Base-by-base conservation (phyloP, 1,140 invertebrate genomes). In the Dolichoris vasculosae region DNA sequence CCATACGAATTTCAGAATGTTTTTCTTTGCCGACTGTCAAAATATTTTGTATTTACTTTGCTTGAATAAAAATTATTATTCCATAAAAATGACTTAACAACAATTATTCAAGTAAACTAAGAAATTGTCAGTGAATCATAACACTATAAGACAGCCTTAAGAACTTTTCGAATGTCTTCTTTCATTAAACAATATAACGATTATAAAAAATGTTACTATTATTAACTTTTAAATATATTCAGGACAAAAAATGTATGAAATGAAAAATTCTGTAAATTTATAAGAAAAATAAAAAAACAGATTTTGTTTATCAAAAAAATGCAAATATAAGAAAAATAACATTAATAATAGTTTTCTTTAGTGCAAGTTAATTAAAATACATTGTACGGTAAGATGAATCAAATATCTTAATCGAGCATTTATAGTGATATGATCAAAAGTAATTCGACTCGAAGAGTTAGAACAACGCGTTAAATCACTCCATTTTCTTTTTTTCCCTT, bases 401-500 rank as follows among this genome's bases (percentile, higher is more conserved):
- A 73, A 38, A 73, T 69, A 73, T 73, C 13, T 71, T 79, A 81
- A 55, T 76, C 13, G 23, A 85, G 23, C 26, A 26, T 63, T 51
- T 80, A 80, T 75, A 69, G 46, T 63, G n/a, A 71, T 55, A 79
- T 73, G 63, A 79, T 55, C 38, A 43, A 69, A 75, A 63, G 46
- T 43, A 75, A 73, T 59, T 43, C 4, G 35, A 75, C n/a, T 40
- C n/a, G 48, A 81, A 76, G 9, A 48, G 17, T n/a, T 38, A 48
- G 8, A 26, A 30, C 51, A n/a, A 63, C 76, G 76, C 32, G 40
- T 38, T 67, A 82, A 82, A 82, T 86, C 26, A 87, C 46, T 83
- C 82, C 15, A 63, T 30, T 48, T 86, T 84, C 15, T 73, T 86
- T 40, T 76, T 77, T 84, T 91, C 91, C 59, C 83, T 87, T 64